Conservation (phyloP, 2,113 vertebrate genomes). For the Forbesichthys papilliferus region DNA sequence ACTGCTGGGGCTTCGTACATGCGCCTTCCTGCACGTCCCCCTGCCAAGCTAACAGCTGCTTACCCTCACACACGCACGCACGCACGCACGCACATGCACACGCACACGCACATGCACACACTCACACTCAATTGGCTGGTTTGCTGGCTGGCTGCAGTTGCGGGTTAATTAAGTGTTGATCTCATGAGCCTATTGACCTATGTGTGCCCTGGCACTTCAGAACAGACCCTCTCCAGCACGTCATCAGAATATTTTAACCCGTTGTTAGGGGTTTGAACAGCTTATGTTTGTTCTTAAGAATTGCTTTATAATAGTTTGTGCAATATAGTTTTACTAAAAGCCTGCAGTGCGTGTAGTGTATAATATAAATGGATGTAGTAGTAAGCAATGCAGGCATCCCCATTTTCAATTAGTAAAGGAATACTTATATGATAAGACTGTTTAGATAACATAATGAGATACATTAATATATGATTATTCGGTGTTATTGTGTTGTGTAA, state of each 20-base stretch:
- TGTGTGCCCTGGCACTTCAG: constrained; percentile 11
- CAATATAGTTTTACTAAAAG: too few species aligned
- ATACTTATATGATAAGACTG: too few species aligned
- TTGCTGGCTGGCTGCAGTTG: neutral
- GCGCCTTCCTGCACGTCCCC: constrained; percentile 43
- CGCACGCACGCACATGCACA: constrained; percentile 1
- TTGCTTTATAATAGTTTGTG: too few species aligned
- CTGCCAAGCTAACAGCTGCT: constrained; percentile 52
- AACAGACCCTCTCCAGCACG: constrained; percentile 5
- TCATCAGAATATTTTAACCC: constrained; percentile 11
- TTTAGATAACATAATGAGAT: too few species aligned
- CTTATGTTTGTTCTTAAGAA: neutral
- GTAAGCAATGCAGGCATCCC: too few species aligned
- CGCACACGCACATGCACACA: constrained; percentile 16
- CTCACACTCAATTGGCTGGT: constrained; percentile 7
- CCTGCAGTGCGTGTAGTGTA: too few species aligned
- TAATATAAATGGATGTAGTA: too few species aligned
- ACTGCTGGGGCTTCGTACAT: constrained; percentile 12
- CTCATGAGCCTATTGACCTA: constrained; percentile 36
- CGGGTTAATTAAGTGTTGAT: constrained; percentile 46
- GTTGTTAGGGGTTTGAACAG: neutral
- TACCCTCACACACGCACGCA: constrained; percentile 19
- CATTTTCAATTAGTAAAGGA: too few species aligned
- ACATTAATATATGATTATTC: too few species aligned
- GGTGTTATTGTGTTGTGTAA: too few species aligned